phyloP scores from a whole-genome alignment of 2,888 invertebrate genomes.

The Epistrophe eligans region DNA sequence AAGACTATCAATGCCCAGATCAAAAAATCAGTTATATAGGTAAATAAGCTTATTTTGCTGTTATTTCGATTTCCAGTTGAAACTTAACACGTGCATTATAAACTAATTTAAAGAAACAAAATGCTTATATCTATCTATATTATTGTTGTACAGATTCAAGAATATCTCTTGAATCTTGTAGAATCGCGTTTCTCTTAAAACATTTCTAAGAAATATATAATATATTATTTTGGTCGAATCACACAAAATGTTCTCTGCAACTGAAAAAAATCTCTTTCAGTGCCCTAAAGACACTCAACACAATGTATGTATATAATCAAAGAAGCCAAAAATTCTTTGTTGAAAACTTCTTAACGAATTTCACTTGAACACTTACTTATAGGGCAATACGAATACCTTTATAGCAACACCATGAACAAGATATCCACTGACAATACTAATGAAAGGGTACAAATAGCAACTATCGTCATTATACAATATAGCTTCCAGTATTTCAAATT shows the following conservation, averaged over 20 bases:
- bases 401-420: constrained; percentile 13
- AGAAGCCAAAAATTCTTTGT: background rate
- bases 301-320: background rate
- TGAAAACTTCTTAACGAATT: background rate
- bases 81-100: too few species aligned
- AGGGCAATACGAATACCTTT: background rate
- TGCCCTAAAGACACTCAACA: background rate
- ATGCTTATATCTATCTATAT: background rate
- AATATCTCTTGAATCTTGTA: background rate
- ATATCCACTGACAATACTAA: constrained; percentile 25
- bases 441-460: constrained; percentile 20
- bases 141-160: background rate
- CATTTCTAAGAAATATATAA: background rate
- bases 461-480: background rate
- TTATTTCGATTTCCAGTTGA: too few species aligned
- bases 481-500: background rate
- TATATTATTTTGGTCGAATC: background rate
- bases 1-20: too few species aligned
- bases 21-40: too few species aligned
- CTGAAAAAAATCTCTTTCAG: background rate
- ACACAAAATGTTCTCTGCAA: too few species aligned
- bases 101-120: too few species aligned
- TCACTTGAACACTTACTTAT: background rate
- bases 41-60: too few species aligned
- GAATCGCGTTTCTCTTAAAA: background rate